Evolutionary conservation across 92 coral and sea anemone species (phyloP).

Genomic region (Muricea muricata): DNA sequence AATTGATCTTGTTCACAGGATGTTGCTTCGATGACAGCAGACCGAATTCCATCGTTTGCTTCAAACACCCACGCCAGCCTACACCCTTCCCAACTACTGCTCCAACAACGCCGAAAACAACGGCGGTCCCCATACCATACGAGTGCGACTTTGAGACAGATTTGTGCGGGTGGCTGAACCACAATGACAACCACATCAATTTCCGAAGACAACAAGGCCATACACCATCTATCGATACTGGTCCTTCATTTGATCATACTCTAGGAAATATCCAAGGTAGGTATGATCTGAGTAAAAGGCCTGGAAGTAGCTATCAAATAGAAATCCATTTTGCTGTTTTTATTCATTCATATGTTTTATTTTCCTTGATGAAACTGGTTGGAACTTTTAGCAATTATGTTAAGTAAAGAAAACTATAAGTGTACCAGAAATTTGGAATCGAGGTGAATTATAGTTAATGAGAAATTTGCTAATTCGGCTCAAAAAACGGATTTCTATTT

Average conservation of each 20-base stretch:
- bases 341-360: no score
- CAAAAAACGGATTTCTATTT: no score
- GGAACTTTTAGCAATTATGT: no score
- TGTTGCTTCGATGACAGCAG: slow-evolving; percentile 94
- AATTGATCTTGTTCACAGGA: slow-evolving; percentile 32
- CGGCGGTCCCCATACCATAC: slow-evolving; percentile 70
- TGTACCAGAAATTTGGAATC: no score
- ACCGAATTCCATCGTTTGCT: slow-evolving; percentile 82
- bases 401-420: no score
- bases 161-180: slow-evolving; percentile 85
- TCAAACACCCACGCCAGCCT: slow-evolving; percentile 87
- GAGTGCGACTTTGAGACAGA: slow-evolving; percentile 88
- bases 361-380: no score
- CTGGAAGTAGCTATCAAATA: no score
- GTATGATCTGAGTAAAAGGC: no score
- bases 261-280: slow-evolving; percentile 81
- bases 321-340: no score
- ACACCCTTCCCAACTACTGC: slow-evolving; percentile 97
- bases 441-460: no score
- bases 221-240: slow-evolving; percentile 75
- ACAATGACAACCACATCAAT: slow-evolving; percentile 79
- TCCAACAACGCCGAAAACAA: slow-evolving; percentile 82
- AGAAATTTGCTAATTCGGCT: no score
- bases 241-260: slow-evolving; percentile 89
- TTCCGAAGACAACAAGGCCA: slow-evolving; percentile 72